Percentiles rank a stretch among this genome's conserved stretches.
phyloP scores from a whole-genome alignment of 2,797 vertebrate species.

The Acanthopagrus latus region DNA sequence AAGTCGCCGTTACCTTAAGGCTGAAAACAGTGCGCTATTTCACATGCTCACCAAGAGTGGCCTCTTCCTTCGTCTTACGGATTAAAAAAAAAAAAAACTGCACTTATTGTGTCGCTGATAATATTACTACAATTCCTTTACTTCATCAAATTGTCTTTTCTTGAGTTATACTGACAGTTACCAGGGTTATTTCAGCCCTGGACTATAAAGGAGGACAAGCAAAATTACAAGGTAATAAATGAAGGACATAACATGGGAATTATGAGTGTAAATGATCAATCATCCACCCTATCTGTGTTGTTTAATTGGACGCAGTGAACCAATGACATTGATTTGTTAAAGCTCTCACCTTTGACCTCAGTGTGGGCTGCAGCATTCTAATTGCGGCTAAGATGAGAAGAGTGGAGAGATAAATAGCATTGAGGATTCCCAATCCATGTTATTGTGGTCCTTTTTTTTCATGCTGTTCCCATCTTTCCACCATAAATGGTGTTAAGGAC shows the following conservation, averaged over 20 bases:
- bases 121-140: neutral
- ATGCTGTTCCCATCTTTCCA: conserved; percentile 11
- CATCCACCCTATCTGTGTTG: conserved; percentile 18
- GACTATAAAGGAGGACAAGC: neutral
- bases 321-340: conserved; percentile 58
- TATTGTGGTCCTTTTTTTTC: conserved; percentile 19
- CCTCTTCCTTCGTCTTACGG: neutral
- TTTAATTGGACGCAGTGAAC: conserved; percentile 56
- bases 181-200: neutral
- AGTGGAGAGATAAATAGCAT: neutral
- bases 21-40: neutral
- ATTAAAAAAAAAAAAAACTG: neutral
- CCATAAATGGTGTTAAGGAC: conserved; percentile 41
- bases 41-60: neutral
- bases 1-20: conserved; percentile 5
- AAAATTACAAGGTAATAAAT: conserved; percentile 43
- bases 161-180: neutral
- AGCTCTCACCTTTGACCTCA: conserved; percentile 55
- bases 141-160: neutral
- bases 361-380: neutral
- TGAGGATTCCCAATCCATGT: neutral
- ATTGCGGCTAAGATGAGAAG: neutral
- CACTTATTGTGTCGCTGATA: neutral
- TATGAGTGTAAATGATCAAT: conserved; percentile 35
- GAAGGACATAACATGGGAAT: neutral